Evolutionary conservation across 2,888 invertebrate genomes (phyloP), one percentile per base, ranked within the genome.

Genomic region (Pyrrhia umbra): DNA sequence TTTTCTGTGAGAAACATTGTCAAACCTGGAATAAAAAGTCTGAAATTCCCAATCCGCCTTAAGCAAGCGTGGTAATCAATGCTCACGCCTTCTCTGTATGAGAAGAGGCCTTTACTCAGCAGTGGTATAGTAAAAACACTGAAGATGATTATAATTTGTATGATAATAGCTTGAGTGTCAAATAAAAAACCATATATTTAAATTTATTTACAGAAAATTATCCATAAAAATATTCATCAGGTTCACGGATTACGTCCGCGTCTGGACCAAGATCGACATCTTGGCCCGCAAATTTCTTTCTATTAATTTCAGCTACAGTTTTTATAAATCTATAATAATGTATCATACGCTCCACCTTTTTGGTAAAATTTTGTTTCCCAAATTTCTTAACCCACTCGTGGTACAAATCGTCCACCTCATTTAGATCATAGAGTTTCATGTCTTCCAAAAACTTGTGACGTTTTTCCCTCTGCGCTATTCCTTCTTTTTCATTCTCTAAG

Each of bases 271-370:
- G 70, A 0, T 34, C 42, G 2, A 50, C 65, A 16, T 67, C 37
- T 45, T 77, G 51, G 0, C 86, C 88, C 1, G 68, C 57, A 49
- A 85, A 81, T 52, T 80, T 82, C 13, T 83, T 76, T 64, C 75
- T 82, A 65, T 92, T 92, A 2, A 83, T 68, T 37, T 90, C 88
- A 0, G 83, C 83, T 1, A 91, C 64, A 0, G 88, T 87, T 80
- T 91, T 92, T 0, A 91, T 66, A 68, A 92, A 92, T 67, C 88
- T 87, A 40, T 86, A 88, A 69, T 83, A 91, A 42, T 82, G 83
- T 4, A 82, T 55, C 2, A 59, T 61, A 0, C 74, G 69, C 0
- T 85, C 73, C 2, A 39, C 34, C 42, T 80, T 72, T 18, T 78
- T 85, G 0, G 80, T 82, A 2, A 67, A 51, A 15, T 81, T 83